Percentiles rank a stretch among this genome's conserved stretches.
These are phyloP conservation scores for Dermochelys coriacea DNA, from an alignment of 2,797 vertebrate genomes.

Conservation along the genomic window DNA sequence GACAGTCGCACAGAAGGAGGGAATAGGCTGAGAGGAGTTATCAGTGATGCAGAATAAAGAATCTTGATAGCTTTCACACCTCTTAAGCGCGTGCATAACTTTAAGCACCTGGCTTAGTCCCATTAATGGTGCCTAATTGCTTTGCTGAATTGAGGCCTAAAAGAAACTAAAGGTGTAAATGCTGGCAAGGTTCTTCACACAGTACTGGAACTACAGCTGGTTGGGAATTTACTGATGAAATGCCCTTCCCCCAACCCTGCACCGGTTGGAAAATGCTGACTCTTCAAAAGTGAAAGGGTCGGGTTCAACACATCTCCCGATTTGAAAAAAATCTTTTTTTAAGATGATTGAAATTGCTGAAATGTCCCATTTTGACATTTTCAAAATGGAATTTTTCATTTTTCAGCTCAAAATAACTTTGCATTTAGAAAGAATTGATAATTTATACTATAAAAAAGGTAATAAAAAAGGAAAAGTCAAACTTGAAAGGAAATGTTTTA, in stretches of 20 bases:
- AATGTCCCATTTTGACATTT: accelerated
- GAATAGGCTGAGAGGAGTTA: neutral
- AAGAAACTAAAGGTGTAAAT: neutral
- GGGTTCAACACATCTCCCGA: neutral
- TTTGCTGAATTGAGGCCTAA: neutral
- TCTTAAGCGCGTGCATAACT: neutral
- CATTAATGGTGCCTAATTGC: neutral
- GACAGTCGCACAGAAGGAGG: neutral
- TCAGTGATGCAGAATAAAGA: neutral
- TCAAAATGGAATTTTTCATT: neutral
- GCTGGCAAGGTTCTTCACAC: neutral
- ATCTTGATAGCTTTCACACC: neutral
- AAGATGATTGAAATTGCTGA: neutral
- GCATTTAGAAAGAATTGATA: neutral
- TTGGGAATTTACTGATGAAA: neutral
- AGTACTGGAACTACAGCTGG: neutral
- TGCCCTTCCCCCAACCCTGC: neutral
- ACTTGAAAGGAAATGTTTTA: neutral
- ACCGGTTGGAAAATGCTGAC: neutral
- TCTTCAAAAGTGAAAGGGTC: neutral
- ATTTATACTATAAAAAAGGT: neutral
- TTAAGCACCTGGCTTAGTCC: neutral
- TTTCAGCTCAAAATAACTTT: neutral
- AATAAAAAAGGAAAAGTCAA: neutral
- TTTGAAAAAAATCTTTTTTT: neutral